Evolutionary conservation across 1,140 invertebrate species (phyloP), one percentile per base, ranked within the genome.

Genomic region (Drosophila ficusphila): DNA sequence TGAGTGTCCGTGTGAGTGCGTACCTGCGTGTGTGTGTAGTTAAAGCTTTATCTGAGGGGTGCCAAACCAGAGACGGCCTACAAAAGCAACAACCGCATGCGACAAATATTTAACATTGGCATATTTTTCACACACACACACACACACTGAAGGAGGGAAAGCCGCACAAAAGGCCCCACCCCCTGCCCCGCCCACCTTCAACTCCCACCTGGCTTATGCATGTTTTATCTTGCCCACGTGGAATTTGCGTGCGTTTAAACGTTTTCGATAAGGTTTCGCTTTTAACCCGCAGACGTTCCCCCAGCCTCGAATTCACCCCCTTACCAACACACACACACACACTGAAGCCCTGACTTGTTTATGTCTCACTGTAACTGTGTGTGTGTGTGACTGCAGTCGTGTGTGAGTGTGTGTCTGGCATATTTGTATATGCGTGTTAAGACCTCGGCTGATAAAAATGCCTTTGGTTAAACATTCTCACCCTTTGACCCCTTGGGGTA

Each of bases 91-190:
- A 61, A 76, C 81, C 81, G 53, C 53, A 79, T 72, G 74, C 48
- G 82, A 81, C 81, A 86, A 86, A 86, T 86, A 86, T 86, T 86
- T 86, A 86, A 82, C 81, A 88, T 88, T 86, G 81, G 81, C 81
- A 86, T 86, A 86, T 86, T 86, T 86, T 77, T 71, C 53, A 56
- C 82, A 64, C 81, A 86, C 81, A 86, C 52, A 53, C 58, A 74
- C 19, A 49, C 33, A 54, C 18, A 23, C 42, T 23, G 23, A 47
- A 27, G 23, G 16, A 21, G n/a, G 18, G 39, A 11, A 18, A 12
- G 46, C 44, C 36, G 8, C 46, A 31, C 52, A 47, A 21, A 56
- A 51, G 46, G 54, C 58, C 23, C 42, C 69, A 53, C 46, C 47
- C 27, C 41, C 51, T 52, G 57, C 49, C 29, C 36, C 57, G 62